Evolutionary conservation across 2,113 vertebrate species (phyloP), one percentile per base, ranked within the genome.

Genomic region (Colinus virginianus): DNA sequence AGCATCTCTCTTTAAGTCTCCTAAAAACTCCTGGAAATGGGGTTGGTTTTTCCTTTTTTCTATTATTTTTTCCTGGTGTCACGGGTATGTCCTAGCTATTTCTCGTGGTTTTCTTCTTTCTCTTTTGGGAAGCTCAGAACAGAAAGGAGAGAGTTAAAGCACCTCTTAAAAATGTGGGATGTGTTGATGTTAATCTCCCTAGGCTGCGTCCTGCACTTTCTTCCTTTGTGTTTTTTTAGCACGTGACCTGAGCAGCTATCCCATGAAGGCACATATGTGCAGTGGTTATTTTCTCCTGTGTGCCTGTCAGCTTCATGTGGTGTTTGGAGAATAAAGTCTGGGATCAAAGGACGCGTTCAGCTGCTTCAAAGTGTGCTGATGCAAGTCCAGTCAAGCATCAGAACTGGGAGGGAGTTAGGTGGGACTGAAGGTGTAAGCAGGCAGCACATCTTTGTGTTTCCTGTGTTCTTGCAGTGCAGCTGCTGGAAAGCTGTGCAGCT

Each of bases 361-460:
- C 66, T 20, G 56, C 69, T 72, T 56, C 78, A 64, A 43, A 63
- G 38, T 13, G 61, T 12, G 32, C 7, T 67, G 53, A 17, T 49
- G 30, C 36, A 58, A 38, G n/a, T 63, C 28, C 22, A 85, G 38
- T 25, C 64, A 78, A 23, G 64, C 59, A 11, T 56, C 64, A 46
- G 7, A 90, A 51, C 23, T 15, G 45, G 5, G 53, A 45, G 58
- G 53, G 74, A 84, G 43, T 93, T 46, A 32, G 1, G 1, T 90
- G 55, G 34, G 18, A 30, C 36, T 56, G 48, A 86, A 56, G 34
- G 30, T 13, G 21, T 59, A 30, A 48, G 64, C 36, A 63, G 69
- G 28, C 53, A 88, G 34, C 7, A 7, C 1, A 1, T 18, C 3
- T 53, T 36, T 6, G 11, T 4, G 6, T 7, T 9, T 7, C 28